Evolutionary conservation across 2,888 invertebrate species (phyloP).

Genomic region (Petrolisthes cinctipes): DNA sequence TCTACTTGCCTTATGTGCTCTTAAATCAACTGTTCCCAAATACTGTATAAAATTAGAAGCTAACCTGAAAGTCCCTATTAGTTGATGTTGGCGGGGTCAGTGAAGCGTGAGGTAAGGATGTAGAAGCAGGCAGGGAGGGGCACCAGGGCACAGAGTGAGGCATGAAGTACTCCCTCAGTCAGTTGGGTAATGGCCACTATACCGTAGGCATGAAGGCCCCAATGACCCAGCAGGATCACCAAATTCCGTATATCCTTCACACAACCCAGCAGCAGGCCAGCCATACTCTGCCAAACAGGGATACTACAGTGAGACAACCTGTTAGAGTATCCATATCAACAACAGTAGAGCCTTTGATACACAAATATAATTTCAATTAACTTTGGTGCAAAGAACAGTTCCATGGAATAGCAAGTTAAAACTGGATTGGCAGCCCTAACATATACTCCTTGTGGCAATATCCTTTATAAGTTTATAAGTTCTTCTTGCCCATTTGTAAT

Average conservation of each 20-base stretch:
- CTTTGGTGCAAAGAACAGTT: too few relatives aligned
- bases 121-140: constrained; percentile 93
- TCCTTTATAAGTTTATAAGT: too few relatives aligned
- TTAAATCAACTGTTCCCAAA: too few relatives aligned
- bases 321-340: not conserved
- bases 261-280: constrained; percentile 81
- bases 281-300: constrained; percentile 75
- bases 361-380: too few relatives aligned
- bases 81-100: constrained; percentile 82
- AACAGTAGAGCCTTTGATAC: too few relatives aligned
- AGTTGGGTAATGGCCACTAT: constrained; percentile 87
- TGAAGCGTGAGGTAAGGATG: constrained; percentile 89
- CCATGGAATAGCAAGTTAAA: too few relatives aligned
- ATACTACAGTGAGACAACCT: constrained; percentile 31
- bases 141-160: constrained; percentile 78
- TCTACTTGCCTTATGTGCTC: too few relatives aligned
- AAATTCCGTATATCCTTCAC: constrained; percentile 84
- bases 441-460: too few relatives aligned
- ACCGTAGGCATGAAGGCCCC: constrained; percentile 94
- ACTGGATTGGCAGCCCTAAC: too few relatives aligned
- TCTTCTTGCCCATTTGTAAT: too few relatives aligned
- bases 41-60: too few relatives aligned
- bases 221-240: constrained; percentile 86
- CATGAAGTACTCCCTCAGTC: constrained; percentile 78
- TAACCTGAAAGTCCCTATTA: not conserved